Evolutionary conservation across 2,888 invertebrate genomes (phyloP).

Genomic region (Hirudinaria manillensis): DNA sequence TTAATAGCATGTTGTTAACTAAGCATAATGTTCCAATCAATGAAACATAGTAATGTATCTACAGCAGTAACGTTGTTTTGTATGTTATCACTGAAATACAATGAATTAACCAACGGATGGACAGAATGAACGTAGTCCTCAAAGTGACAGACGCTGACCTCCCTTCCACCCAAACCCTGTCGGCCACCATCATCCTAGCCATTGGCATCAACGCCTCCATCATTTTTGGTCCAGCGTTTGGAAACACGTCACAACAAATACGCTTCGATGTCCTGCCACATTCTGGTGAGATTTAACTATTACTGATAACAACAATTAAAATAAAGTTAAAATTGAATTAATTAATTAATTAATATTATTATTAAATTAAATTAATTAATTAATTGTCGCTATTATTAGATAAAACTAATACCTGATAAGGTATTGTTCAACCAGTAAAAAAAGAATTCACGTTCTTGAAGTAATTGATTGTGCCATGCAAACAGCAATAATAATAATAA

Average conservation of each 20-base stretch:
- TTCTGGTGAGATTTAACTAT: constrained; percentile 44
- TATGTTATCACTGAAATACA: too few species aligned
- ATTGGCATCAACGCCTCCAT: constrained; percentile 46
- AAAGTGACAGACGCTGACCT: constrained; percentile 19
- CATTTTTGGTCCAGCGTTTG: constrained; percentile 38
- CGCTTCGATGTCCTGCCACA: constrained; percentile 42
- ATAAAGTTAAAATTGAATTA: not conserved
- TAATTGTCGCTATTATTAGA: not conserved
- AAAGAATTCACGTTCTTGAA: too few species aligned
- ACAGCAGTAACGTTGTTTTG: too few species aligned
- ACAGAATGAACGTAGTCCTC: constrained; percentile 27
- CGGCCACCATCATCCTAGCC: constrained; percentile 28
- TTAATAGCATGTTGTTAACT: too few species aligned
- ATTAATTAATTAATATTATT: too few species aligned
- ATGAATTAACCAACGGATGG: too few species aligned
- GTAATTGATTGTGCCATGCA: too few species aligned
- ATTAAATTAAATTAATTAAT: not conserved
- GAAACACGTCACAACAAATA: constrained; percentile 35
- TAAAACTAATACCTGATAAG: too few species aligned
- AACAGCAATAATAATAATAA: too few species aligned
- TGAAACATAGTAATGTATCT: too few species aligned
- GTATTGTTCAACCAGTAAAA: too few species aligned
- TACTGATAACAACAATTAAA: not conserved
- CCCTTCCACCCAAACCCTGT: not conserved
- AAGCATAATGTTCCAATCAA: too few species aligned